A percentile compares a stretch with the other conserved stretches of the same genome.
Evolutionary conservation across 2,888 invertebrate genomes (phyloP).

Genomic region (Tholera decimalis): DNA sequence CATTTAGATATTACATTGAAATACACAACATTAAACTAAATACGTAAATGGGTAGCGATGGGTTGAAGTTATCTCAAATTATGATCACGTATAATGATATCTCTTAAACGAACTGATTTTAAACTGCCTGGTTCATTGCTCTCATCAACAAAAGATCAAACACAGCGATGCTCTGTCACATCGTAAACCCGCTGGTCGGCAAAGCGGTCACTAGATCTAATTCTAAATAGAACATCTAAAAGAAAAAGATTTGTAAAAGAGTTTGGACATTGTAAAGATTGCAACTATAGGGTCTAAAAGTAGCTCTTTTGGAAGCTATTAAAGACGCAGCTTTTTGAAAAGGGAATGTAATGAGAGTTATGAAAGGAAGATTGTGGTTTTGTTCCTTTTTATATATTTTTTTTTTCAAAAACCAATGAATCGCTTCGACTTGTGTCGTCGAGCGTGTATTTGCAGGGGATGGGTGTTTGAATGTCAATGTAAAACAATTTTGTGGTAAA

Average conservation of each 20-base stretch:
- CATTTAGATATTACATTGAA: no score
- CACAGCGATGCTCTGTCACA: constrained; percentile 78
- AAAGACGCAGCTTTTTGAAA: constrained; percentile 45
- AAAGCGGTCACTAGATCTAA: constrained; percentile 82
- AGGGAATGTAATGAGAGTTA: constrained; percentile 39
- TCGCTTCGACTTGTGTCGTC: constrained; percentile 39
- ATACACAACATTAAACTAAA: no score
- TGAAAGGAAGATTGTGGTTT: constrained; percentile 45
- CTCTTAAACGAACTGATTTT: not conserved
- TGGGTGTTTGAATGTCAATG: constrained; percentile 30
- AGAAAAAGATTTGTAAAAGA: constrained; percentile 66
- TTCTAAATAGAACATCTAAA: constrained; percentile 73
- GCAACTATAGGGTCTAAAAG: constrained; percentile 60
- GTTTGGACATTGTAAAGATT: constrained; percentile 64
- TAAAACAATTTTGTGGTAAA: constrained; percentile 50
- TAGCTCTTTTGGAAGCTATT: constrained; percentile 46
- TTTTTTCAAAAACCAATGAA: constrained; percentile 47
- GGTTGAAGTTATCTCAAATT: not conserved
- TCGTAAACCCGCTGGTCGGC: constrained; percentile 82
- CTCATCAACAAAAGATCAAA: constrained; percentile 73
- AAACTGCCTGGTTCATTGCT: constrained; percentile 25
- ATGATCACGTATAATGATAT: no score
- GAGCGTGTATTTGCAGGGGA: constrained; percentile 41
- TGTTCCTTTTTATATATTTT: constrained; percentile 13
- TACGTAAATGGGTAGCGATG: not conserved